These are phyloP conservation scores for Ophiothrix spiculata DNA, from an alignment of 35 echinoderm and acorn worm genomes.

Conservation along the genomic window DNA sequence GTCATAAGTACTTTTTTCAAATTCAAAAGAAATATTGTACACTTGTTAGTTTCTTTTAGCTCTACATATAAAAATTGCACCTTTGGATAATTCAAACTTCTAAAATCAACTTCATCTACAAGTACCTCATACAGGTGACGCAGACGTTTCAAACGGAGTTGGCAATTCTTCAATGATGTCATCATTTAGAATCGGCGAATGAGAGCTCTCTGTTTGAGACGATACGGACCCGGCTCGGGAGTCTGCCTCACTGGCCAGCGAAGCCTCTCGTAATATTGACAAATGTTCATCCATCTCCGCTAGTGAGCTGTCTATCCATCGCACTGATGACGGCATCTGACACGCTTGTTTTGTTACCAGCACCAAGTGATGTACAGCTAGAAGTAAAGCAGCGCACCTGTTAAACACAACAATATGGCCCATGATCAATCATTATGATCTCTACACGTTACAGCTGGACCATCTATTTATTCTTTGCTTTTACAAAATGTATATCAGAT, in stretches of 20 bases:
- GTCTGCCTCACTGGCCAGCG: neutral
- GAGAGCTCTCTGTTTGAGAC: constrained; percentile 13
- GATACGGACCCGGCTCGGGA: constrained; percentile 8
- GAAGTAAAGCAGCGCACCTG: constrained; percentile 77
- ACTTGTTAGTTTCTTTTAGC: too few species aligned
- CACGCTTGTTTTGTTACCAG: constrained; percentile 87
- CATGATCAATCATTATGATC: too few species aligned
- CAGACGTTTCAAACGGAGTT: neutral
- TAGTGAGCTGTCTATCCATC: constrained; percentile 88
- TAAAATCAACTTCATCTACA: neutral
- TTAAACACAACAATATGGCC: neutral
- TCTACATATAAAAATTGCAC: neutral
- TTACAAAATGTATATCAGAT: too few species aligned
- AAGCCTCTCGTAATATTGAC: constrained; percentile 27
- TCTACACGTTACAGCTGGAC: too few species aligned
- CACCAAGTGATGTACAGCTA: constrained; percentile 75
- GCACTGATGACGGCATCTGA: constrained; percentile 49
- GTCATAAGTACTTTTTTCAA: too few species aligned
- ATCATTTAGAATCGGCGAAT: constrained; percentile 13
- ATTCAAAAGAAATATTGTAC: too few species aligned
- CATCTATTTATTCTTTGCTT: too few species aligned
- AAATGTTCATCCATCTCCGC: constrained; percentile 85
- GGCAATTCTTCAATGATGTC: neutral
- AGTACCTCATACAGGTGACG: neutral
- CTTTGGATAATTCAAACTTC: neutral